Conservation (phyloP, 2,797 vertebrate species). For the Selene dorsalis region DNA sequence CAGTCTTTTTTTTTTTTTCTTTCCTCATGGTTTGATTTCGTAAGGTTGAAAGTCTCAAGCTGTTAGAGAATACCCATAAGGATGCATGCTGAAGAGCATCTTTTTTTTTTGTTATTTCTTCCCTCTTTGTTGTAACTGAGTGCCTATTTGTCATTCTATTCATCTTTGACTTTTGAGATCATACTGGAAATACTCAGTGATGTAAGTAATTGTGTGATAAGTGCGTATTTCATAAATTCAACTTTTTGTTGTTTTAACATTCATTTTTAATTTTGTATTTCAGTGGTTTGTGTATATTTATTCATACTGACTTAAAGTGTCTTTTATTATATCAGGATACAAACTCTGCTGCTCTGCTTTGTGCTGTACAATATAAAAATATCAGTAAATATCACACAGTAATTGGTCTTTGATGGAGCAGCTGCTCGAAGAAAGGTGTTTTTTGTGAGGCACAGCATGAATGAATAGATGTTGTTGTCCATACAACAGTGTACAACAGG, state of each 20-base stretch:
- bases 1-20: constrained; percentile 39
- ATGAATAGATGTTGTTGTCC: constrained; percentile 51
- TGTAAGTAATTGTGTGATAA: constrained; percentile 55
- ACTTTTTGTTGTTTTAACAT: constrained; percentile 51
- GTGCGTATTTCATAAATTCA: constrained; percentile 50
- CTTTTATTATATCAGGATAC: constrained; percentile 39
- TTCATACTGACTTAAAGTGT: constrained; percentile 51
- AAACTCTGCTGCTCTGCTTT: constrained; percentile 42
- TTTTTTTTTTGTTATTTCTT: constrained; percentile 45
- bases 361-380: constrained; percentile 49
- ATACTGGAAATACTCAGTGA: constrained; percentile 45
- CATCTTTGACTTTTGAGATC: constrained; percentile 53
- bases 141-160: constrained; percentile 64
- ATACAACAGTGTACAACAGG: constrained; percentile 57
- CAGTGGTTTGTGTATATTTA: constrained; percentile 55
- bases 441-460: constrained; percentile 38
- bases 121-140: constrained; percentile 56
- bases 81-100: constrained; percentile 41
- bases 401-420: constrained; percentile 49
- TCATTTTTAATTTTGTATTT: constrained; percentile 58
- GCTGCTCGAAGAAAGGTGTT: constrained; percentile 47
- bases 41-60: constrained; percentile 63
- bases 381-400: constrained; percentile 57
- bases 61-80: constrained; percentile 53
- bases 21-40: constrained; percentile 65